Base-by-base conservation (phyloP, 1,140 invertebrate genomes). In the Lordiphosa mommai region DNA sequence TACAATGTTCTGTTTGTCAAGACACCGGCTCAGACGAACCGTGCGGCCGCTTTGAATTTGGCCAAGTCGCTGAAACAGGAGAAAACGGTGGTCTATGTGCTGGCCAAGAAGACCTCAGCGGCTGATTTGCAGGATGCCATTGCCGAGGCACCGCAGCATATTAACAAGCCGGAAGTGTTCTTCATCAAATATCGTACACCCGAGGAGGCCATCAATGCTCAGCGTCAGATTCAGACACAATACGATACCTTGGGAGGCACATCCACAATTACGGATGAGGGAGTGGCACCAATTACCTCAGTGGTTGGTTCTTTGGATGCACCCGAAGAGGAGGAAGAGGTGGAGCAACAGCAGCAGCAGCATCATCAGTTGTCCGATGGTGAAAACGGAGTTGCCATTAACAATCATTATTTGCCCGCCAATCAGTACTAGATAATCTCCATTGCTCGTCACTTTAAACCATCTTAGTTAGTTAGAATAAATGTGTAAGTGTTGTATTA, bases 1-100 rank as follows among this genome's bases (percentile, higher is more conserved):
- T 88, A 88, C 85, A 95, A 95, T 86, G 95, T 96, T 72, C 94
- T 96, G 77, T 95, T 95, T 91, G 95, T 96, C 79, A 95, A 95
- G 91, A 94, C 95, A 8, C 94, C 95, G 16, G 92, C 93, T 17
- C 91, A 93, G 27, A 92, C 92, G 60, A 93, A 93, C 43, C 92
- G 92, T 51, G 93, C 92, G 38, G 80, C 86, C 4, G 94, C 94
- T 49, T 92, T 23, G 0, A 93, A 93, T 23, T 90, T 91, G 10
- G 89, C 93, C 93, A 94, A 79, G 89, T 90, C 65, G 88, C 93
- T 72, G 90, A 94, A 94, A 50, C 94, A 96, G 89, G 94, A 95
- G 86, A 96, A 96, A 88, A 96, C 95, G 7, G 92, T 96, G 47
- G 95, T 96, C 58, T 96, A 96, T 89, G 95, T 96, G 9, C 90